Conservation (phyloP, 2,113 vertebrate genomes). For the Noctilio leporinus region DNA sequence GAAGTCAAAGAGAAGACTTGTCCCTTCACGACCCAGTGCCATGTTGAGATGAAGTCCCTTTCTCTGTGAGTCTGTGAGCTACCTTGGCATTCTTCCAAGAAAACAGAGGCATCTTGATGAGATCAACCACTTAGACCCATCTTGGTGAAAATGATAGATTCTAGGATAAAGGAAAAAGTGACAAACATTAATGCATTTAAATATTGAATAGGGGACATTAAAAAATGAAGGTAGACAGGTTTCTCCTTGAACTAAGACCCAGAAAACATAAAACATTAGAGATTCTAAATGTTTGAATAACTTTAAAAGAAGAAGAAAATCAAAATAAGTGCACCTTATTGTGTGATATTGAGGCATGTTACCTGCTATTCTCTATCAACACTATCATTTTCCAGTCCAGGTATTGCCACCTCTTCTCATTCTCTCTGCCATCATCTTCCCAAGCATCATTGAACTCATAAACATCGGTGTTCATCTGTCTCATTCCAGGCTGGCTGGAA, state of each 20-base stretch:
- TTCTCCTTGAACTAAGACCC: not conserved
- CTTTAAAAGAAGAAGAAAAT: not conserved
- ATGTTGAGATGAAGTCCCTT: not conserved
- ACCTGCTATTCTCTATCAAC: not conserved
- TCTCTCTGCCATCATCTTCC: not conserved
- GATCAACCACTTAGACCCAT: not conserved
- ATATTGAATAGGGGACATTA: not conserved
- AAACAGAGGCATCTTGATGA: not conserved
- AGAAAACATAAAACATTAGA: not conserved
- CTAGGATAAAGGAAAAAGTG: not conserved
- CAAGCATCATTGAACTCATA: not conserved
- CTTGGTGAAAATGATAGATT: not conserved
- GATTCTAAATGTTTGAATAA: not conserved
- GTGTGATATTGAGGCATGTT: not conserved
- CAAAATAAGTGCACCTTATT: not conserved
- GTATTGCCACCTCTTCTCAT: not conserved
- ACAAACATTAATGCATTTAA: not conserved
- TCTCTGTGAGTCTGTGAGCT: not conserved
- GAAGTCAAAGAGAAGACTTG: not conserved
- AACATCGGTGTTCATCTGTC: not conserved
- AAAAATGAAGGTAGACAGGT: not conserved
- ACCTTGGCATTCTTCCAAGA: not conserved
- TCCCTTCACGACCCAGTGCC: not conserved
- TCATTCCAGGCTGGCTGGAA: not conserved
- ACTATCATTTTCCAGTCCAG: not conserved